Base-by-base conservation (phyloP, 2,888 invertebrate species). In the Acanthosepion pharaonis region DNA sequence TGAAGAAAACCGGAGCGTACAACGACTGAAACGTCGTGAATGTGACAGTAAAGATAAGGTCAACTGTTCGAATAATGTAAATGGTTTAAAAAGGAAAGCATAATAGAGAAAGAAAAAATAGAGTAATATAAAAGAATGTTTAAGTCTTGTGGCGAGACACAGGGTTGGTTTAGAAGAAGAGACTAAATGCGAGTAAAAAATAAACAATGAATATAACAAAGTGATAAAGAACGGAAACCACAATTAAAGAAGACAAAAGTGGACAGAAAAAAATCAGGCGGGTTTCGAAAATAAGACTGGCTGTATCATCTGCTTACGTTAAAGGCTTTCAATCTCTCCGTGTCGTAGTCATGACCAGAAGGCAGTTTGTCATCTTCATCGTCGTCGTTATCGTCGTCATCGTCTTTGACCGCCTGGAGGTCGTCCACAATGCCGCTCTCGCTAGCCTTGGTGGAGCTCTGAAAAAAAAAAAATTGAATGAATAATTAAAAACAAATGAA, bases 291-390 rank as follows among this genome's bases (percentile, higher is more conserved):
- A 48, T 42, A 48, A 91, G 91, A 91, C n/a, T 59, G 59, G 4
- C 18, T 55, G 64, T 42, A 55, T 42, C n/a, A 6, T 78, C 11
- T 33, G 98, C 98, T 98, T 98, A 99, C 99, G 98, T 99, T 99
- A 97, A 99, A 99, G 95, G 99, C 99, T 98, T 99, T 99, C 96
- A 99, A 98, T 97, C 99, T 98, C 98, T 99, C 99, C 0, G 99
- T 99, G 97, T 99, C 99, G 94, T 96, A 96, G 94, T 97, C 96
- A n/a, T 96, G 96, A 18, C 96, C 96, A 0, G 96, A 95, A 33
- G 96, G 95, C 93, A 96, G 96, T 94, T 97, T 97, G 96, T 98
- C 98, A 96, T 98, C 98, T 96, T 99, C 98, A 94, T 99, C 98
- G 97, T 99, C 99, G 95, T 99, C 98, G 97, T 99, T 98, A 97